Conservation (phyloP, 1,140 invertebrate species). For the Zaprionus ghesquierei region DNA sequence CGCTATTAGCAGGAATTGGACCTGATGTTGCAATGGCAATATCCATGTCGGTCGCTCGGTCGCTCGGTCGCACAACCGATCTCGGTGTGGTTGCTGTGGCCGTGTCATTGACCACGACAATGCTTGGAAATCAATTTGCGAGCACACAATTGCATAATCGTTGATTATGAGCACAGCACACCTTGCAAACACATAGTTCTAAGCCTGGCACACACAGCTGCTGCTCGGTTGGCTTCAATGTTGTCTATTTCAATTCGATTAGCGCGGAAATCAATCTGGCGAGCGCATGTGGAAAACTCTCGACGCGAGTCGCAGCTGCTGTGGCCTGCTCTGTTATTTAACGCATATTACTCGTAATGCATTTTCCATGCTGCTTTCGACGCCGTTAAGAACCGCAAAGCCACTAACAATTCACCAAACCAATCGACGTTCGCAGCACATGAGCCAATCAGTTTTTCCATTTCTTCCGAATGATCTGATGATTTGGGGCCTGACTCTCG, state of each 20-base stretch:
- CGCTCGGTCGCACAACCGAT: too few relatives aligned
- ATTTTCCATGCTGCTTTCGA: constrained; percentile 66
- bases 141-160: constrained; percentile 62
- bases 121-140: constrained; percentile 66
- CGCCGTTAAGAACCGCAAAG: constrained; percentile 57
- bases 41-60: constrained; percentile 10
- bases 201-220: constrained; percentile 32
- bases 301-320: constrained; percentile 11
- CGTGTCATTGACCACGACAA: constrained; percentile 30
- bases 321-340: constrained; percentile 55
- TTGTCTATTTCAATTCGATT: constrained; percentile 51
- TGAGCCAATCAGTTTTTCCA: constrained; percentile 54
- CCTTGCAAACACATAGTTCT: constrained; percentile 3
- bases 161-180: constrained; percentile 32
- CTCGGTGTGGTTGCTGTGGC: neutral
- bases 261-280: constrained; percentile 46
- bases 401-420: constrained; percentile 50
- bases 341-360: constrained; percentile 75
- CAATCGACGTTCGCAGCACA: constrained; percentile 5
- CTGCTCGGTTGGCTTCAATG: constrained; percentile 10
- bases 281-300: constrained; percentile 39
- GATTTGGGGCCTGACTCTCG: constrained; percentile 49
- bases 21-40: constrained; percentile 30
- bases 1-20: constrained; percentile 32
- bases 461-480: constrained; percentile 34